Evolutionary conservation across 2,113 vertebrate genomes (phyloP).

Genomic region (Tyto alba): DNA sequence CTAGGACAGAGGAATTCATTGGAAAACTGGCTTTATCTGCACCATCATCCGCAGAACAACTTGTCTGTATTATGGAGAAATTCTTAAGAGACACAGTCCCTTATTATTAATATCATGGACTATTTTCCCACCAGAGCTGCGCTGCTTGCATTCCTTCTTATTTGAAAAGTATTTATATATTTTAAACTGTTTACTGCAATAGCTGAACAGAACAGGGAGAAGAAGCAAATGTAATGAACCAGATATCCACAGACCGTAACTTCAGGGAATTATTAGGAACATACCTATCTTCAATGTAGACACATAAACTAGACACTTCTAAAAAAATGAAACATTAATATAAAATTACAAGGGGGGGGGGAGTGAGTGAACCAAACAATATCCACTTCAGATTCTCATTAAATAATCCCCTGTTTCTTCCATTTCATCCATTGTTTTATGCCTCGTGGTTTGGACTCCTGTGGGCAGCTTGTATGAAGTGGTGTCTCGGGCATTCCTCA

Average conservation of each 20-base stretch:
- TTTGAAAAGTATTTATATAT: background rate
- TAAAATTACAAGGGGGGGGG: background rate
- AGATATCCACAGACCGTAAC: background rate
- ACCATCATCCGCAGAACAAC: background rate
- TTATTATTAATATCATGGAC: background rate
- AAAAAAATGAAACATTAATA: background rate
- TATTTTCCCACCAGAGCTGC: background rate
- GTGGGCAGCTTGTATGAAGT: constrained; percentile 16
- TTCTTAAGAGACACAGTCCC: background rate
- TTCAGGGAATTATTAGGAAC: background rate
- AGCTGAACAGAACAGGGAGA: background rate
- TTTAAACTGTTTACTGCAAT: background rate
- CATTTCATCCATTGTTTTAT: constrained; percentile 20
- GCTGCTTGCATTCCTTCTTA: background rate
- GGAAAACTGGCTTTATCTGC: background rate
- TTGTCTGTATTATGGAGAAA: background rate
- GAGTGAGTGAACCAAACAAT: constrained; percentile 7
- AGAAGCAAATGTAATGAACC: background rate
- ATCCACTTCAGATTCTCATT: constrained; percentile 39
- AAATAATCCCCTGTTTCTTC: background rate
- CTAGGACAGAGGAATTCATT: background rate
- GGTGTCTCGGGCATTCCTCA: constrained; percentile 27
- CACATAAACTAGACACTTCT: background rate
- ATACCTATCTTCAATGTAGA: background rate
- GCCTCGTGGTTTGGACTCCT: constrained; percentile 17